Percentiles rank a stretch among this genome's conserved stretches.
These are phyloP conservation scores for Anniella stebbinsi DNA, from an alignment of 2,797 vertebrate genomes.

Conservation along the genomic window DNA sequence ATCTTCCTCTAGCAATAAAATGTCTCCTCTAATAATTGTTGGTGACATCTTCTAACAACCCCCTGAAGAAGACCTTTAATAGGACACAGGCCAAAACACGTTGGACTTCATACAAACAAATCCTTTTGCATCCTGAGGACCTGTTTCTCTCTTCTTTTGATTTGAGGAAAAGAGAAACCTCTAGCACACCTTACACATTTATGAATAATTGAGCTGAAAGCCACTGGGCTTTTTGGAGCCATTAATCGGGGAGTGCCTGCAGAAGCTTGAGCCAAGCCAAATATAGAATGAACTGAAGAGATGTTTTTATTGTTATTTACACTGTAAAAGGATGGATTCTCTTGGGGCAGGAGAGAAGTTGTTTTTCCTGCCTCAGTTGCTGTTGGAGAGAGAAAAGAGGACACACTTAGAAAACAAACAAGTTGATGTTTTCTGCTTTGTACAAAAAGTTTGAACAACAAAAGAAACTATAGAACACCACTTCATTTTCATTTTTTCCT, in stretches of 20 bases:
- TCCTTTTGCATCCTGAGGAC: too few relatives aligned
- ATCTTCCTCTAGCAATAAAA: too few relatives aligned
- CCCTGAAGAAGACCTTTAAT: too few relatives aligned
- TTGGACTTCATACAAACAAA: too few relatives aligned
- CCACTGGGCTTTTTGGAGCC: rapidly evolving
- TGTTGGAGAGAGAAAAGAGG: not conserved
- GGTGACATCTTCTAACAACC: too few relatives aligned
- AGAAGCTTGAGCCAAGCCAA: rapidly evolving
- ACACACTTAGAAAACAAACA: conserved; percentile 7
- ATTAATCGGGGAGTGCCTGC: not conserved
- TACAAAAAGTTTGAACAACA: conserved; percentile 19
- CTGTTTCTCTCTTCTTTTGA: too few relatives aligned
- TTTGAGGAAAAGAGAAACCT: not conserved
- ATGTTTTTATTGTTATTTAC: not conserved
- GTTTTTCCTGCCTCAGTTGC: not conserved
- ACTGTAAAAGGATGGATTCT: not conserved
- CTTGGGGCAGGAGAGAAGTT: rapidly evolving
- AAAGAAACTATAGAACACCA: not conserved
- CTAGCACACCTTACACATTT: not conserved
- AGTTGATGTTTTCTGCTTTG: not conserved
- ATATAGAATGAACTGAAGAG: not conserved
- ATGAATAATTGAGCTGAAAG: conserved; percentile 17
- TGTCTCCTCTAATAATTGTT: too few relatives aligned
- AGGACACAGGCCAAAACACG: too few relatives aligned
- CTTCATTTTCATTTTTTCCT: conserved; percentile 1